Evolutionary conservation across 2,113 vertebrate genomes (phyloP).

Genomic region (Eclectus roratus): DNA sequence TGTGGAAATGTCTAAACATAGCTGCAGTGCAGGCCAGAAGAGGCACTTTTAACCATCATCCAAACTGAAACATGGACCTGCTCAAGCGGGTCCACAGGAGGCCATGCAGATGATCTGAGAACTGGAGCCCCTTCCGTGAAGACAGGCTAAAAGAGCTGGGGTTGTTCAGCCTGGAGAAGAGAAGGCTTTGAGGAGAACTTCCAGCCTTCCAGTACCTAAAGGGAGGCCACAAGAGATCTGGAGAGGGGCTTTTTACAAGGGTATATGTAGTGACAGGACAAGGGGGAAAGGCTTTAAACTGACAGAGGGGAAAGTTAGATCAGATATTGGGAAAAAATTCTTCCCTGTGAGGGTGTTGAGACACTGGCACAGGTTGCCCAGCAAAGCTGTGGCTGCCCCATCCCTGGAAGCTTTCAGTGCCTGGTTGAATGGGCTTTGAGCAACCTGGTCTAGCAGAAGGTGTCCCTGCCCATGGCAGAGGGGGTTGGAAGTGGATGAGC

Average conservation of each 20-base stretch:
- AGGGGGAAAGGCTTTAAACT: not conserved
- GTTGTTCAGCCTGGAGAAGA: not conserved
- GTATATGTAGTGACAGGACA: not conserved
- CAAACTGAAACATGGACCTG: not conserved
- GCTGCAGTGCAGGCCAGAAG: not conserved
- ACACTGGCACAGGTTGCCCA: not conserved
- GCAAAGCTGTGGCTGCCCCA: not conserved
- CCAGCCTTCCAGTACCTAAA: not conserved
- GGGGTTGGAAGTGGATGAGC: not conserved
- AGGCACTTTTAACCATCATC: not conserved
- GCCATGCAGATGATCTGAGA: not conserved
- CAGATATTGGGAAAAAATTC: not conserved
- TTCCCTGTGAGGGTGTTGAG: not conserved
- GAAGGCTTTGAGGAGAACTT: not conserved
- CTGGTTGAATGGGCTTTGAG: not conserved
- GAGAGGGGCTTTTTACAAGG: not conserved
- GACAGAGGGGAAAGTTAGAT: not conserved
- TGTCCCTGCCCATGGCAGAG: not conserved
- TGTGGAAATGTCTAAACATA: not conserved
- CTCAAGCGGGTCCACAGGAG: not conserved
- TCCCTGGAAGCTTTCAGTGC: not conserved
- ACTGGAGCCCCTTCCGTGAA: not conserved
- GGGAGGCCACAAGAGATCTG: not conserved
- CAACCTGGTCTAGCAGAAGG: not conserved
- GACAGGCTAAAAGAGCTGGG: not conserved